A percentile compares a stretch with the other conserved stretches of the same genome.
Conservation (phyloP, 2,888 invertebrate species). For the Thereva nobilitata region DNA sequence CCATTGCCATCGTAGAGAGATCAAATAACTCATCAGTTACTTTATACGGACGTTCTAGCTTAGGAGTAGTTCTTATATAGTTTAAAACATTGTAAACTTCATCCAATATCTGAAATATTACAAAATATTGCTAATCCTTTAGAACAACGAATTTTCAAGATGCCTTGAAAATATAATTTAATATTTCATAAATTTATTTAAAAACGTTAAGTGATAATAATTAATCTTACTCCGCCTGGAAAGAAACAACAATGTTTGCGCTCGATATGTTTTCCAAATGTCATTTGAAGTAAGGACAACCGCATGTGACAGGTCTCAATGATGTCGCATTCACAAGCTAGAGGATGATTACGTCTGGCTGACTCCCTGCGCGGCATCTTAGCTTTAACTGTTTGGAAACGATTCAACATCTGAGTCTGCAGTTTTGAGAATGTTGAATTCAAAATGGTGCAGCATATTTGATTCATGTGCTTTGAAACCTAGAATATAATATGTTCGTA, state of each 20-base stretch:
- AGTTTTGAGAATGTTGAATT: constrained; percentile 85
- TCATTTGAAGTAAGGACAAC: constrained; percentile 87
- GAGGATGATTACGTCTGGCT: constrained; percentile 84
- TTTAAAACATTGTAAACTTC: constrained; percentile 86
- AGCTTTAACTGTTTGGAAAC: constrained; percentile 85
- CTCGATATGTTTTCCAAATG: constrained; percentile 93
- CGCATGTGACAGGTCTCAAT: constrained; percentile 93
- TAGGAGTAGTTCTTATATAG: constrained; percentile 80
- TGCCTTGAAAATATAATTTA: not conserved
- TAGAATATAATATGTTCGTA: constrained; percentile 55
- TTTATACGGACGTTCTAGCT: constrained; percentile 84
- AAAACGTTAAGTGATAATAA: not conserved
- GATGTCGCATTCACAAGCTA: constrained; percentile 91
- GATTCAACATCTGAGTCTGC: constrained; percentile 80
- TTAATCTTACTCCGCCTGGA: constrained; percentile 79
- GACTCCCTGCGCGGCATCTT: constrained; percentile 90
- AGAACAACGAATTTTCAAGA: not conserved
- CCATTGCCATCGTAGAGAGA: constrained; percentile 96
- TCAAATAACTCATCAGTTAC: constrained; percentile 94
- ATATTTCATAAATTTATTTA: not conserved
- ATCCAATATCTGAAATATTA: constrained; percentile 74
- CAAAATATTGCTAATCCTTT: not conserved
- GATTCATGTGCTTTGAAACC: constrained; percentile 83
- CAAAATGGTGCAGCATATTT: constrained; percentile 75
- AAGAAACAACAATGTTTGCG: constrained; percentile 92